Evolutionary conservation across 2,113 vertebrate species (phyloP), one percentile per base, ranked within the genome.

Genomic region (Scalopus aquaticus): DNA sequence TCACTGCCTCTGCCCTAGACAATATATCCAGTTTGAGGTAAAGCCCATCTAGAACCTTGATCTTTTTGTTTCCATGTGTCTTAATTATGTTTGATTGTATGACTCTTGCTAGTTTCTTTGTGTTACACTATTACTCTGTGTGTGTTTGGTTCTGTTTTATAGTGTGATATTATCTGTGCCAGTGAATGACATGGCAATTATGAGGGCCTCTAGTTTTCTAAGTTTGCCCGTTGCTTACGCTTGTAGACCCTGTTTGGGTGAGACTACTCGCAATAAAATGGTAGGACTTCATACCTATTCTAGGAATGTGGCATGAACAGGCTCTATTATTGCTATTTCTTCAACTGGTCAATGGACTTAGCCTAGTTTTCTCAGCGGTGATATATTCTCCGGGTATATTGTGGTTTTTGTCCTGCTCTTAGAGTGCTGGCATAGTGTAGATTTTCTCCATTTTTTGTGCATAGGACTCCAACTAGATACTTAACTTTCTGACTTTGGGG

Each of bases 221-320:
- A 30, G 26, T 51, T 90, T 96, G 28, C 5, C 16, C n/a, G n/a
- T 9, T 84, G 58, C 15, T 70, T 79, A 72, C 79, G 28, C 20
- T 44, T 7, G 54, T 42, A 62, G 19, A 42, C 44, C 5, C 4
- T 78, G 20, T 60, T 74, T 70, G 72, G 15, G 24, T 90, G 35
- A 92, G 51, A 85, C 24, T 86, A 60, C 22, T 82, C 30, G 51
- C 51, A 90, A 42, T 83, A 16, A 84, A 94, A 69, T 76, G 72
- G 37, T 88, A 64, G 39, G 32, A 58, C 46, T 94, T 87, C 44
- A 30, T 86, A 79, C 58, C 11, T 90, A 0, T 39, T 26, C 46
- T 16, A 72, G 24, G 69, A 96, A 90, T 69, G 20, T 85, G 78
- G 13, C 15, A 60, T 37, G 12, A 44, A 12, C 1, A 13, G 17